Evolutionary conservation across 2,113 vertebrate genomes (phyloP).

Genomic region (Polypterus bichir): DNA sequence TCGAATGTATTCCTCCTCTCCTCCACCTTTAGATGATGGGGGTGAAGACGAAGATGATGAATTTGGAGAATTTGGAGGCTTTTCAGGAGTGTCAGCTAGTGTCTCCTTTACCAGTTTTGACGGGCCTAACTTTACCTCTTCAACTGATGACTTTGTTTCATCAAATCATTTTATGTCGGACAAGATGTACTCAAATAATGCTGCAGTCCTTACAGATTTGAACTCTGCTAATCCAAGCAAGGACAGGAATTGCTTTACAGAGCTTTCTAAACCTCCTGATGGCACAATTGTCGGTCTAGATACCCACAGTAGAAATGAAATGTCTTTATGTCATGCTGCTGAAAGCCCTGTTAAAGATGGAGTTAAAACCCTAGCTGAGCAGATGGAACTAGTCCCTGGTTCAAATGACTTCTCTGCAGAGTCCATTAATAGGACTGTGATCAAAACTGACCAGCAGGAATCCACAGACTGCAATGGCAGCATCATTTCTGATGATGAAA

Average conservation of each 20-base stretch:
- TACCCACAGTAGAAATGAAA: constrained; percentile 47
- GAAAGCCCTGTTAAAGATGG: constrained; percentile 26
- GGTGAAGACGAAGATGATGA: constrained; percentile 77
- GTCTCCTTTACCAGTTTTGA: constrained; percentile 57
- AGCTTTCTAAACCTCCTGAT: constrained; percentile 40
- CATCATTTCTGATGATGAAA: constrained; percentile 43
- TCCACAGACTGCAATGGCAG: constrained; percentile 57
- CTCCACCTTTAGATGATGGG: constrained; percentile 66
- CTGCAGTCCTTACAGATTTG: constrained; percentile 52
- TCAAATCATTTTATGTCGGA: constrained; percentile 55
- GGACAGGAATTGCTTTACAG: constrained; percentile 36
- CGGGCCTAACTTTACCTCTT: constrained; percentile 37
- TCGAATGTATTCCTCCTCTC: constrained; percentile 72
- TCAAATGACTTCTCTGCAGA: constrained; percentile 25
- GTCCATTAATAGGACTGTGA: constrained; percentile 32
- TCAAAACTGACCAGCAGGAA: constrained; percentile 30
- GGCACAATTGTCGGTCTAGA: constrained; percentile 46
- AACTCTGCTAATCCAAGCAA: constrained; percentile 47
- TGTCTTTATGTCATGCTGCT: constrained; percentile 28
- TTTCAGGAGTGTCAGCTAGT: constrained; percentile 54
- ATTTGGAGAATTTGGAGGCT: constrained; percentile 77
- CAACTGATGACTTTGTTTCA: constrained; percentile 49
- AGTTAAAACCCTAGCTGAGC: constrained; percentile 39
- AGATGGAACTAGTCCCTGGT: constrained; percentile 34
- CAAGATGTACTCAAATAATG: constrained; percentile 46